Conservation (phyloP, 2,113 vertebrate species). For the Apodemus sylvaticus region DNA sequence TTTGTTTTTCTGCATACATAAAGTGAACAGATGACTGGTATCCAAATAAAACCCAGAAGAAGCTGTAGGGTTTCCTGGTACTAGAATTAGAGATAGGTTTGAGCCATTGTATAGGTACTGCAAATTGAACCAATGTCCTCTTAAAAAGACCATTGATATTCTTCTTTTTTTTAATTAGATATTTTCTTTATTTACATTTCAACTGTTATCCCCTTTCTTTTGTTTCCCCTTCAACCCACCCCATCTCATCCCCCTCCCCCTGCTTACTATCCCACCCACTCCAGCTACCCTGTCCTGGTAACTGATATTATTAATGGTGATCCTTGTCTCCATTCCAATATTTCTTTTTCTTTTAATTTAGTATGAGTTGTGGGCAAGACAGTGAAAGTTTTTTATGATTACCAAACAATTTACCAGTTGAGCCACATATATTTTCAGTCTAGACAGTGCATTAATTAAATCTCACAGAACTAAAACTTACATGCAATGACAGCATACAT, state of each 20-base stretch:
- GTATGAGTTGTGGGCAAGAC: too few species aligned
- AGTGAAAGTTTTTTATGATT: background rate
- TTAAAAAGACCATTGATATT: background rate
- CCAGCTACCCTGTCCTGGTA: too few species aligned
- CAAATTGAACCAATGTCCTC: background rate
- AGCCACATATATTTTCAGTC: background rate
- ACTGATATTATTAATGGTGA: background rate
- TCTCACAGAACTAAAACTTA: background rate
- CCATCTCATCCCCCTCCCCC: too few species aligned
- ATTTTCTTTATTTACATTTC: too few species aligned
- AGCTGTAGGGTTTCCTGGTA: background rate
- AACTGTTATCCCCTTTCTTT: too few species aligned
- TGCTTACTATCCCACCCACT: too few species aligned
- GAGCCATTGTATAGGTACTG: background rate
- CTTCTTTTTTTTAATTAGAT: too few species aligned
- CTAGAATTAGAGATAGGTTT: background rate
- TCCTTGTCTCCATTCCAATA: background rate
- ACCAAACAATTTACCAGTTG: background rate
- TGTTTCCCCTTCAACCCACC: too few species aligned
- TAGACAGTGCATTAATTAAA: background rate
- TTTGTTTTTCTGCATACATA: background rate
- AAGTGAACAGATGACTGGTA: background rate
- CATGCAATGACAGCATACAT: background rate
- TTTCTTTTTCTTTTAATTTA: background rate
- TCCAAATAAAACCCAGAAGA: background rate